A percentile compares a stretch with the other conserved stretches of the same genome.
Conservation (phyloP, 2,888 invertebrate species). For the Ichneumoninae sp. region DNA sequence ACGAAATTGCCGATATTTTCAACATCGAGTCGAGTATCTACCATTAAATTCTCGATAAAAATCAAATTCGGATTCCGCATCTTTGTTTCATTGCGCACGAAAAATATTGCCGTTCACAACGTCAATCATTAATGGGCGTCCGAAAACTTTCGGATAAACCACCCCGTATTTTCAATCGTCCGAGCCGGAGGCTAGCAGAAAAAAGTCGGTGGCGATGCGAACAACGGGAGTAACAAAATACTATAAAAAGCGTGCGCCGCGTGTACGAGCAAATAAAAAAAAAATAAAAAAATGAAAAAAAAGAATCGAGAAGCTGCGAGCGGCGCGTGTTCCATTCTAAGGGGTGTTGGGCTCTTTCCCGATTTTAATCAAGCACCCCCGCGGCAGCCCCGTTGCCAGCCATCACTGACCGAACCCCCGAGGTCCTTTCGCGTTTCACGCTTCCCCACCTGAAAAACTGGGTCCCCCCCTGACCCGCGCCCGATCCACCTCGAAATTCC, state of each 20-base stretch:
- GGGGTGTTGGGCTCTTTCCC: conserved; percentile 57
- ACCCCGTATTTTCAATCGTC: conserved; percentile 60
- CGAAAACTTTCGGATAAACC: conserved; percentile 59
- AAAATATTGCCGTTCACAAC: conserved; percentile 32
- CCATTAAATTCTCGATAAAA: no score
- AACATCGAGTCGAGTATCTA: no score
- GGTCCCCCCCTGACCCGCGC: conserved; percentile 63
- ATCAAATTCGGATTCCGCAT: background rate
- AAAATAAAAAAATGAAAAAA: background rate
- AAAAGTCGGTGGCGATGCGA: conserved; percentile 30
- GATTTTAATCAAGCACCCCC: conserved; percentile 65
- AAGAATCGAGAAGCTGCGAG: conserved; percentile 47
- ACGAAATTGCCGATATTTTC: no score
- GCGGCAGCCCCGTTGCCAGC: conserved; percentile 22
- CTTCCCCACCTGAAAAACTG: conserved; percentile 67
- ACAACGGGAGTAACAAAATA: conserved; percentile 19
- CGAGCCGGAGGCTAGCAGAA: conserved; percentile 10
- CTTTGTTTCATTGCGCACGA: background rate
- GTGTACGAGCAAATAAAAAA: conserved; percentile 7
- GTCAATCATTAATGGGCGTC: conserved; percentile 55
- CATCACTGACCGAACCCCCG: conserved; percentile 63
- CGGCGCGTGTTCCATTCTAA: conserved; percentile 61
- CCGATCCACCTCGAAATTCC: conserved; percentile 78
- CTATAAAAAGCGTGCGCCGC: conserved; percentile 28
- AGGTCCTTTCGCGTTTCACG: conserved; percentile 73